Conservation (phyloP, 2,797 vertebrate genomes). For the Myioborus miniatus region DNA sequence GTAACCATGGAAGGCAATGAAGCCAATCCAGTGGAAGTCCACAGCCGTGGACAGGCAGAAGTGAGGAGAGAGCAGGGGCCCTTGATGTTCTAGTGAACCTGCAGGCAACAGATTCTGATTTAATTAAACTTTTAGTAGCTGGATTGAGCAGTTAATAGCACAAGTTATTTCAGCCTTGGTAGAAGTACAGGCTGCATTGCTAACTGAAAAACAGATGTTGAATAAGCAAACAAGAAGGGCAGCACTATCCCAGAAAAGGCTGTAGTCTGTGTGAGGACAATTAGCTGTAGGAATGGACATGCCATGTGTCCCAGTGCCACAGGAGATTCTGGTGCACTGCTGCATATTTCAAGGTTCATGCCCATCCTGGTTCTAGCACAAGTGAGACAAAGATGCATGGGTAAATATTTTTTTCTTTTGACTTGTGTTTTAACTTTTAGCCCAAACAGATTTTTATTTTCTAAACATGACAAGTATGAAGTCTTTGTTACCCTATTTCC, state of each 20-base stretch:
- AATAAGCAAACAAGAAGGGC: neutral
- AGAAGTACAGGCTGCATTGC: neutral
- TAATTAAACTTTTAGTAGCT: constrained; percentile 1
- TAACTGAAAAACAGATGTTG: neutral
- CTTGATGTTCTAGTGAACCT: neutral
- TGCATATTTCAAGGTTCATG: neutral
- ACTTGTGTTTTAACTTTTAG: neutral
- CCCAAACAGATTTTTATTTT: neutral
- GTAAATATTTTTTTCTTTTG: neutral
- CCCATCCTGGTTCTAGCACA: neutral
- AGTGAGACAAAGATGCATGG: neutral
- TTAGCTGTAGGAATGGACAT: neutral
- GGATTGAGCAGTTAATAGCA: neutral
- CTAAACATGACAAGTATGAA: neutral
- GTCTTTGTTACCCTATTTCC: neutral
- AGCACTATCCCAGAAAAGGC: neutral
- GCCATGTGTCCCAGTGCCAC: neutral
- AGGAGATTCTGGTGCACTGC: neutral
- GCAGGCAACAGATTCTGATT: neutral
- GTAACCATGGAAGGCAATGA: neutral
- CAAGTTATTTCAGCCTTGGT: neutral
- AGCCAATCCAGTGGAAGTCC: neutral
- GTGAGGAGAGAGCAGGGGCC: neutral
- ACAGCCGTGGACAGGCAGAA: neutral
- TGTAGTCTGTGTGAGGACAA: neutral